Conservation (phyloP, 2,888 invertebrate species). For the Terebella lapidaria region DNA sequence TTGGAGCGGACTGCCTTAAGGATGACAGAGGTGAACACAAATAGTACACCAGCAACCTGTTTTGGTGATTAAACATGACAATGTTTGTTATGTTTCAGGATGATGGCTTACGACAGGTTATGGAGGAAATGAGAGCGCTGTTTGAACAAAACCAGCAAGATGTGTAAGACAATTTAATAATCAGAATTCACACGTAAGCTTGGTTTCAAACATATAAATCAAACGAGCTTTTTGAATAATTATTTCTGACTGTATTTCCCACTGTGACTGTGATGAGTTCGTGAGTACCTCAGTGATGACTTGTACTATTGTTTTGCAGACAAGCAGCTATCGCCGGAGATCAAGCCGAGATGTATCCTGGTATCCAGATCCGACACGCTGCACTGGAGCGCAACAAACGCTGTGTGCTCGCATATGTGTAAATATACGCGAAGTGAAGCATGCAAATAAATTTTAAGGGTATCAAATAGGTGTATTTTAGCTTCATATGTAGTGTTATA, state of each 20-base stretch:
- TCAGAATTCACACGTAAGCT: no score
- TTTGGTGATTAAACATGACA: neutral
- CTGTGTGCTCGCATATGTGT: conserved; percentile 68
- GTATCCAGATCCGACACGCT: conserved; percentile 77
- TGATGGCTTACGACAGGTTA: conserved; percentile 66
- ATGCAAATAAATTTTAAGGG: no score
- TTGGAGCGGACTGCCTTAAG: neutral
- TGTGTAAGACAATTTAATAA: no score
- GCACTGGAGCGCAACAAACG: conserved; percentile 83
- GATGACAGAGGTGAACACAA: neutral
- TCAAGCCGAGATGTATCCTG: conserved; percentile 60
- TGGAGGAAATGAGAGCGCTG: conserved; percentile 79
- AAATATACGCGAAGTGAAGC: no score
- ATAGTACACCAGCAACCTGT: neutral
- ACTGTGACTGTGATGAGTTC: no score
- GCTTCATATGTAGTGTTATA: no score
- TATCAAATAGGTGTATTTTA: no score
- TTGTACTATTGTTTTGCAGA: no score
- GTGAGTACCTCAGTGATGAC: no score
- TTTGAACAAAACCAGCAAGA: conserved; percentile 80
- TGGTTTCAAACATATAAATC: neutral
- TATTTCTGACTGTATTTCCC: no score
- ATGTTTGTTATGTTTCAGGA: conserved; percentile 11
- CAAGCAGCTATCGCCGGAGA: conserved; percentile 53
- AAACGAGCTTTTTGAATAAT: neutral